Evolutionary conservation across 2,113 vertebrate genomes (phyloP), one percentile per base, ranked within the genome.

Genomic region (Nerophis lumbriciformis): DNA sequence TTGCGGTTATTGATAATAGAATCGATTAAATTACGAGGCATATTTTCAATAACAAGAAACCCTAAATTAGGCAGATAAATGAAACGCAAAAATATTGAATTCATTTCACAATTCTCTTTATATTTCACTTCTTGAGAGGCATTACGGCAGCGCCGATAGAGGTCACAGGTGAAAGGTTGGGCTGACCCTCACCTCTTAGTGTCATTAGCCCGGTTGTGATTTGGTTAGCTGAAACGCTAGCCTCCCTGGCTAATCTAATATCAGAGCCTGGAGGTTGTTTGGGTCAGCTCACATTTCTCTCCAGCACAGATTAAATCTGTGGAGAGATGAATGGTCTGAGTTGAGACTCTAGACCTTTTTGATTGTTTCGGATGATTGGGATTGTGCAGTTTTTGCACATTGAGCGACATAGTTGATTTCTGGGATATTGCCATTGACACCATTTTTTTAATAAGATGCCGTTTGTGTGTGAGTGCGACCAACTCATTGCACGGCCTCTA

Each of bases 221-320:
- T 82, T 47, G 78, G 75, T 86, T 86, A 83, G 77, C 78, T 77
- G 84, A 83, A 86, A 83, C n/a, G 71, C 79, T 79, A 77, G 71
- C 68, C 80, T 77, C 53, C 69, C 48, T 52, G 38, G 66, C 68
- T 84, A 84, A 86, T 86, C 75, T 78, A 82, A 84, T 86, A 45
- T 35, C 10, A 4, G 45, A 61, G 73, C 73, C 69, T 73, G 75
- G 80, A 83, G 82, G 84, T 83, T 66, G 28, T 50, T 65, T 63
- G 75, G 82, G 80, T 86, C 76, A 81, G 78, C 75, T 84, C 80
- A 61, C 71, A 65, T 84, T 84, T 83, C 84, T 84, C 48, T 77
- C 75, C 77, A 28, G 52, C 80, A 28, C 72, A 81, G 82, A 82
- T 82, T 86, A 64, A 82, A 79, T 66, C 72, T 71, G 61, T 48